Conservation (phyloP, 2,888 invertebrate species). For the Stenotaenia linearis region DNA sequence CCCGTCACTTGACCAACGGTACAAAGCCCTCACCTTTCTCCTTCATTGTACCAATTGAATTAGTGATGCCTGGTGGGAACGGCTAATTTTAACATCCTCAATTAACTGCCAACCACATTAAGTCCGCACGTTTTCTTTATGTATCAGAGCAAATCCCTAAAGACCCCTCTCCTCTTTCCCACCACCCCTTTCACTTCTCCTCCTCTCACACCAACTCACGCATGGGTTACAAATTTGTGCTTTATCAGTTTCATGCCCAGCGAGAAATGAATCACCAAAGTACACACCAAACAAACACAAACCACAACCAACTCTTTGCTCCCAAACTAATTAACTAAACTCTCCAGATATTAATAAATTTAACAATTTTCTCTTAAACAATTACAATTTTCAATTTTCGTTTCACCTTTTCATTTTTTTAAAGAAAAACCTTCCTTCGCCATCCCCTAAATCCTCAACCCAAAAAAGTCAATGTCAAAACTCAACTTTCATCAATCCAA, state of each 20-base stretch:
- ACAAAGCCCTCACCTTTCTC: neutral
- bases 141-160: neutral
- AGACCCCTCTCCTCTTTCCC: neutral
- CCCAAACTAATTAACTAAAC: neutral
- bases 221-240: neutral
- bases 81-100: slow-evolving; percentile 9
- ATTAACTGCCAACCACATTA: slow-evolving; percentile 2
- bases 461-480: neutral
- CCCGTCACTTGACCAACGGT: neutral
- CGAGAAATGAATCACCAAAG: neutral
- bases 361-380: neutral
- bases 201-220: neutral
- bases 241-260: slow-evolving; percentile 1
- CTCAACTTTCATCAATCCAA: slow-evolving; percentile 9
- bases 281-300: neutral
- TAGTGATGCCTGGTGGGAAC: slow-evolving; percentile 9
- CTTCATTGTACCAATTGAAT: neutral
- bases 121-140: slow-evolving; percentile 9
- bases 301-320: neutral
- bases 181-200: neutral
- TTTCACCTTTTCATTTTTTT: neutral
- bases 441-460: no score
- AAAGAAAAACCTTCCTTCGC: no score
- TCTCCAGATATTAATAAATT: neutral
- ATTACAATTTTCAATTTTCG: neutral